These are phyloP conservation scores for Tautogolabrus adspersus DNA, from an alignment of 2,113 vertebrate genomes.

Conservation along the genomic window DNA sequence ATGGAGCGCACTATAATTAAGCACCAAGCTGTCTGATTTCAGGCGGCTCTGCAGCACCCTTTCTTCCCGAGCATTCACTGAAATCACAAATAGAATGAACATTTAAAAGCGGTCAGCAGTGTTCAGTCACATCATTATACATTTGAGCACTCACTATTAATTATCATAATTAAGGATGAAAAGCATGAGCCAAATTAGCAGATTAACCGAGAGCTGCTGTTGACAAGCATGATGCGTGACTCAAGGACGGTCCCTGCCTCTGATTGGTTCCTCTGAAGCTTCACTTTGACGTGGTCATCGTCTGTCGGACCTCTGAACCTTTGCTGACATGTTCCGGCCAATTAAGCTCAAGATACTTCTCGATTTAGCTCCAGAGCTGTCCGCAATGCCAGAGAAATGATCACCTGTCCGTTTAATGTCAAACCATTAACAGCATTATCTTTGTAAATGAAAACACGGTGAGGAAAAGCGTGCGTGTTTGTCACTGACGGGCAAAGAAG, in stretches of 20 bases:
- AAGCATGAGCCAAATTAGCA: conserved; percentile 25
- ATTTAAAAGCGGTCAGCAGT: too few relatives aligned
- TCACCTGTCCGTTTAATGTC: conserved; percentile 5
- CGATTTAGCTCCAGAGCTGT: conserved; percentile 30
- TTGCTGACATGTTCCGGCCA: conserved; percentile 21
- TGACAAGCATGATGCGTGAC: conserved; percentile 31
- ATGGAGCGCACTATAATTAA: too few relatives aligned
- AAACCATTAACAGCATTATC: conserved; percentile 20
- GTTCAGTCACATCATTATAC: too few relatives aligned
- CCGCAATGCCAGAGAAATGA: conserved; percentile 45
- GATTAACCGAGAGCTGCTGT: conserved; percentile 5
- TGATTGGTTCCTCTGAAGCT: conserved; percentile 25
- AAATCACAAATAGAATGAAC: too few relatives aligned
- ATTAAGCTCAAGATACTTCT: conserved; percentile 14
- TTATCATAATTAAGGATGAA: conserved; percentile 36
- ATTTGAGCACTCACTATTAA: not conserved
- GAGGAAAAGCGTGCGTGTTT: not conserved
- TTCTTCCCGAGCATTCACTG: too few relatives aligned
- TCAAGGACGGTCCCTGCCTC: not conserved
- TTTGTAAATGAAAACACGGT: conserved; percentile 31
- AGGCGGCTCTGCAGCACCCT: too few relatives aligned
- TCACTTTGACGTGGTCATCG: conserved; percentile 13
- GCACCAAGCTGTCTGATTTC: too few relatives aligned
- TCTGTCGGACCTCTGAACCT: conserved; percentile 6
- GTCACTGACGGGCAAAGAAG: not conserved